phyloP scores from a whole-genome alignment of 2,113 vertebrate species.

The Microtus richardsoni region DNA sequence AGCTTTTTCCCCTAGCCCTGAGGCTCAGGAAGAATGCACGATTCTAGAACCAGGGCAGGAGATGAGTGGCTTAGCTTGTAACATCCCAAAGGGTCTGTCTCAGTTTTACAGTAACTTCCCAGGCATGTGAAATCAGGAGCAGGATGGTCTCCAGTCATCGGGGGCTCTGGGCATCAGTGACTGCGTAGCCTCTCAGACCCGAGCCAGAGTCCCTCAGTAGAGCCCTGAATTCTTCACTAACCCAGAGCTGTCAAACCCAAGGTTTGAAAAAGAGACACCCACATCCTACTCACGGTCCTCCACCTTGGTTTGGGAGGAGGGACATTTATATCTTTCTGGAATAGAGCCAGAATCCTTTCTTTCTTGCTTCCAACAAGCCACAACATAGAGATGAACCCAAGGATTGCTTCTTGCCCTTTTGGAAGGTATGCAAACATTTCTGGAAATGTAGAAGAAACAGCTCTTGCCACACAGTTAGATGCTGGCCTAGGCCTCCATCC shows the following conservation, averaged over 20 bases:
- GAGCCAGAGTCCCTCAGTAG: accelerated
- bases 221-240: not conserved
- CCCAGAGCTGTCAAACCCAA: not conserved
- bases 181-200: not conserved
- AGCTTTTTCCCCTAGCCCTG: accelerated
- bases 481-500: too few species aligned
- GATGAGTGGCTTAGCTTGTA: not conserved
- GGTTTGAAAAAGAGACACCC: not conserved
- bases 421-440: not conserved
- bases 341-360: too few species aligned
- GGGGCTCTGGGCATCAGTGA: not conserved
- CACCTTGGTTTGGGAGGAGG: not conserved
- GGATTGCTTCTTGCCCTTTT: not conserved
- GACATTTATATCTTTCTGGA: not conserved
- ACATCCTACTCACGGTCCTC: not conserved
- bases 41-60: not conserved
- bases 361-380: not conserved
- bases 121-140: not conserved
- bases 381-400: not conserved
- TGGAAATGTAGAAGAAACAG: not conserved
- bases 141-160: too few species aligned
- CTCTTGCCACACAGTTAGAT: not conserved
- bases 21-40: not conserved
- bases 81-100: not conserved
- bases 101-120: not conserved